Percentiles rank a stretch among this genome's conserved stretches.
These are phyloP conservation scores for Thyatira batis DNA, from an alignment of 2,888 invertebrate species.

Conservation along the genomic window DNA sequence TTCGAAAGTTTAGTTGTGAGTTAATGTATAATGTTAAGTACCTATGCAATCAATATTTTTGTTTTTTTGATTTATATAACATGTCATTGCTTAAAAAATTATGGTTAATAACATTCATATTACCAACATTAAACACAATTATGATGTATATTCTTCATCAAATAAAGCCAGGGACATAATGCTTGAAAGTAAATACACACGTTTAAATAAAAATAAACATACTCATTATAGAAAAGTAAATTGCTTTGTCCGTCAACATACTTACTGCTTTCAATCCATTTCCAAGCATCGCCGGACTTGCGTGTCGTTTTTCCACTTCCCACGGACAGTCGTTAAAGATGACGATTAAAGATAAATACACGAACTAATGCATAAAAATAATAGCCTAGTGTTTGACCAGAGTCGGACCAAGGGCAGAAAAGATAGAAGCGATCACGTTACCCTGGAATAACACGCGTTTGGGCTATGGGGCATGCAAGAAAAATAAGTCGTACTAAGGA, in stretches of 20 bases:
- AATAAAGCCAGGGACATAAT: too few relatives aligned
- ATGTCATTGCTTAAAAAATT: too few relatives aligned
- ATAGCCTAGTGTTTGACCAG: not conserved
- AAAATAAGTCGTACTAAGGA: not conserved
- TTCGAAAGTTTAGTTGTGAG: too few relatives aligned
- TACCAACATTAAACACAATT: too few relatives aligned
- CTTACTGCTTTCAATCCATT: not conserved
- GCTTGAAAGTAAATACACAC: not conserved
- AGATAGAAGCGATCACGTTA: not conserved
- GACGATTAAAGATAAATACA: constrained; percentile 2
- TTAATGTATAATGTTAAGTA: too few relatives aligned
- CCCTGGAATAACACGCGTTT: not conserved
- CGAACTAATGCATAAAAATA: not conserved
- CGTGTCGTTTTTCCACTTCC: not conserved
- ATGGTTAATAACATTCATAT: too few relatives aligned
- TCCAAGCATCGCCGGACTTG: not conserved
- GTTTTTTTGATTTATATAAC: too few relatives aligned
- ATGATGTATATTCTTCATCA: too few relatives aligned
- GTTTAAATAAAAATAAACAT: not conserved
- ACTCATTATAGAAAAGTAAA: not conserved
- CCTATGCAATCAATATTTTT: too few relatives aligned
- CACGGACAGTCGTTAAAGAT: not conserved
- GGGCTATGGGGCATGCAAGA: not conserved
- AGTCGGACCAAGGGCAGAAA: not conserved
- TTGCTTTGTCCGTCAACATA: not conserved